Base-by-base conservation (phyloP, 2,888 invertebrate species). In the Eurois occulta region DNA sequence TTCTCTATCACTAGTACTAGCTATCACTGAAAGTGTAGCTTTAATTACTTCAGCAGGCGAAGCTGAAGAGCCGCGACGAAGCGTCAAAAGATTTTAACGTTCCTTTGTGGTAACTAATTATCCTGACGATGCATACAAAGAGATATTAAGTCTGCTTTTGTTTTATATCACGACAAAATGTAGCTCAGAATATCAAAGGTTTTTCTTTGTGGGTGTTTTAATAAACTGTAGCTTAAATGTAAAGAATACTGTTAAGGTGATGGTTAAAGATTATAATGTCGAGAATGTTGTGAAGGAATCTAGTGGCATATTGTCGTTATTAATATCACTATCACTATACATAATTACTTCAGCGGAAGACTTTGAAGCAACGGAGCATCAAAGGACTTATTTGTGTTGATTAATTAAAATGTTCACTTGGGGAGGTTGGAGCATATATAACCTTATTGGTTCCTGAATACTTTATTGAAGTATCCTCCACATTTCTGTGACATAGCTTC, bases 11-110 rank as follows among this genome's bases (percentile, higher is more conserved):
- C 65, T 41, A n/a, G 16, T 65, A 21, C 46, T 18, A 18, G 24
- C 24, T 67, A 55, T 21, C 43, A 71, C 35, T 48, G 35, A 10
- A 58, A 60, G n/a, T 8, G n/a, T 72, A 66, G 38, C 38, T 69
- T 72, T 81, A 81, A 81, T 77, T 55, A 77, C 60, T 72, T 55
- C n/a, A 55, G 52, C 55, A 70, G 58, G n/a, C 32, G 43, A 60
- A 28, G 52, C 13, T 43, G 35, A 35, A 62, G 60, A 38, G 35
- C 55, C 13, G 46, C 52, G 7, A 35, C 52, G n/a, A 10, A 66
- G 41, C 68, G 32, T 60, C 60, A 80, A 71, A 67, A 62, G 46
- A 55, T 62, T 32, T 64, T 16, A n/a, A 10, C 46, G 21, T 18
- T 64, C 62, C 55, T 70, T 60, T 52, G 66, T 35, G 7, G 38